Percentiles rank a stretch among this genome's conserved stretches.
Evolutionary conservation across 2,113 vertebrate genomes (phyloP).

Genomic region (Colinus virginianus): DNA sequence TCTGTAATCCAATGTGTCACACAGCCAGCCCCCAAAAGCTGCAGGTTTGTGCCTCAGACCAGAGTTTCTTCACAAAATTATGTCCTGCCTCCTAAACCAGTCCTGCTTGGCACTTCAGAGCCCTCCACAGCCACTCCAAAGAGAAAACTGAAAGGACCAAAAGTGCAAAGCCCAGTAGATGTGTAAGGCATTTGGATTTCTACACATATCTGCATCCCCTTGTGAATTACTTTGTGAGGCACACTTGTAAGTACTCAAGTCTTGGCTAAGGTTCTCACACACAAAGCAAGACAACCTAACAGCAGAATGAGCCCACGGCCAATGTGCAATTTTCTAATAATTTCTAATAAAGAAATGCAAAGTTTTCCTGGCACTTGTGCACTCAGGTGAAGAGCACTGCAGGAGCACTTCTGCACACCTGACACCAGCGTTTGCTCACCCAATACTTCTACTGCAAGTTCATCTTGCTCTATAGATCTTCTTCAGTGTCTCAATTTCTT

Average conservation of each 20-base stretch:
- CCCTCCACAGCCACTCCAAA: neutral
- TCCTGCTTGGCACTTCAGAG: neutral
- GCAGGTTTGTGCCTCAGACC: neutral
- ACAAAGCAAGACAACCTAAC: neutral
- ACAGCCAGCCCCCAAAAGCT: neutral
- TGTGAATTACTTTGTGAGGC: neutral
- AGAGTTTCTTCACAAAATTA: neutral
- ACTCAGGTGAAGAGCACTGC: neutral
- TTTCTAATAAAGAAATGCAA: neutral
- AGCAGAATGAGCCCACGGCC: neutral
- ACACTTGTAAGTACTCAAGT: too few species aligned
- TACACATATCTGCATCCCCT: neutral
- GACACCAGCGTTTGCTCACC: neutral
- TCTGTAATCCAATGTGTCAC: neutral
- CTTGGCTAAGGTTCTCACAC: neutral
- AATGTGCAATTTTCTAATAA: neutral
- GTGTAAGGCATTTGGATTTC: neutral
- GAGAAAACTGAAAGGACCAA: neutral
- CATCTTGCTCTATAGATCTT: neutral
- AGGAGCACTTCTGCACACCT: neutral
- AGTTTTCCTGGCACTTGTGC: accelerated
- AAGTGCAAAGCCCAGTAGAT: neutral
- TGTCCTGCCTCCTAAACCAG: accelerated
- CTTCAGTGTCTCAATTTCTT: accelerated
- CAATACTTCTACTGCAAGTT: neutral